phyloP scores from a whole-genome alignment of 2,888 invertebrate genomes.

The Dusona sp. region DNA sequence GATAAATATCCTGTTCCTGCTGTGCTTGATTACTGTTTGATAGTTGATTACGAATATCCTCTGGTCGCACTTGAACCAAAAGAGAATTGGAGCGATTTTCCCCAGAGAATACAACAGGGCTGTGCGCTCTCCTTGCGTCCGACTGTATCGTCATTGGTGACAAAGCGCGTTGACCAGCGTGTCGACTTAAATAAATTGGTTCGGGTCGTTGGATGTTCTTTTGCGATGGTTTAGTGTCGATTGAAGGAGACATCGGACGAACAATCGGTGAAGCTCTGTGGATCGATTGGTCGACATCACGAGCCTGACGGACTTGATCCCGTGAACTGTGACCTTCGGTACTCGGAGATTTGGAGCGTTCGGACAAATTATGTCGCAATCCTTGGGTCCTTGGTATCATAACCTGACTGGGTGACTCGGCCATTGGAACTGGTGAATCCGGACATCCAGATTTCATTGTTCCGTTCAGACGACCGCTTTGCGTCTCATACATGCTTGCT shows the following conservation, averaged over 20 bases:
- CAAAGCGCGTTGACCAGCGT: slow-evolving; percentile 45
- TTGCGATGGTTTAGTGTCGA: slow-evolving; percentile 36
- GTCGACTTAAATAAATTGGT: slow-evolving; percentile 74
- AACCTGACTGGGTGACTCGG: slow-evolving; percentile 75
- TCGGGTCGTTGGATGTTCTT: slow-evolving; percentile 75
- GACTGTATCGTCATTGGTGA: slow-evolving; percentile 57
- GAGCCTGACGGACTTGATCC: slow-evolving; percentile 25
- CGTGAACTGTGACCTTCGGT: slow-evolving; percentile 27
- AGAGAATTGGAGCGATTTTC: slow-evolving; percentile 53
- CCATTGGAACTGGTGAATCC: slow-evolving; percentile 79
- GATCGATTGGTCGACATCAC: slow-evolving; percentile 28
- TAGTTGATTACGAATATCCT: slow-evolving; percentile 27
- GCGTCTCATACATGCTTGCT: slow-evolving; percentile 72
- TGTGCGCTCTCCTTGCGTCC: slow-evolving; percentile 27
- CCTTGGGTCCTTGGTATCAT: slow-evolving; percentile 58
- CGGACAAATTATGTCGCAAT: slow-evolving; percentile 52
- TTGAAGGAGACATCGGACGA: slow-evolving; percentile 63
- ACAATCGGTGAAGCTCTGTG: slow-evolving; percentile 53
- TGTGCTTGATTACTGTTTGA: slow-evolving; percentile 20
- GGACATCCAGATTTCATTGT: slow-evolving; percentile 70
- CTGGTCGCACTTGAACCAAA: slow-evolving; percentile 53
- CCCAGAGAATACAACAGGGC: slow-evolving; percentile 22
- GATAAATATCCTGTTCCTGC: slow-evolving; percentile 16
- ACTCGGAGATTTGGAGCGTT: slow-evolving; percentile 59
- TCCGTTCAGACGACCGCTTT: slow-evolving; percentile 66